Evolutionary conservation across 2,888 invertebrate species (phyloP).

Genomic region (Nephrotoma guestfalica): DNA sequence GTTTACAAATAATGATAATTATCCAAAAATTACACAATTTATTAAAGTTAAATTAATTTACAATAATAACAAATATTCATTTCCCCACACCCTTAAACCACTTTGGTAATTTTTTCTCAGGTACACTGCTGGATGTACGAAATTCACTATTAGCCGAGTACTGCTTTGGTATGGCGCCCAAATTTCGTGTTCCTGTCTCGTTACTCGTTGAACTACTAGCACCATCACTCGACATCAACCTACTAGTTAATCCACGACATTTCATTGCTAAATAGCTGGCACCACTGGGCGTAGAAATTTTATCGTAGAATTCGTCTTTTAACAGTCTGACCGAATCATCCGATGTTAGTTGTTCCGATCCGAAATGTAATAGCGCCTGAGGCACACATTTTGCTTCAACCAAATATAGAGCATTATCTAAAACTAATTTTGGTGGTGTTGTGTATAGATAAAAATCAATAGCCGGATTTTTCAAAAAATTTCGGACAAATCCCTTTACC

Average conservation of each 20-base stretch:
- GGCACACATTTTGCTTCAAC: slow-evolving; percentile 64
- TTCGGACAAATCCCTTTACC: slow-evolving; percentile 58
- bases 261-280: slow-evolving; percentile 54
- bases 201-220: background rate
- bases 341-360: slow-evolving; percentile 32
- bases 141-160: background rate
- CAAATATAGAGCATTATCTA: slow-evolving; percentile 46
- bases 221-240: background rate
- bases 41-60: background rate
- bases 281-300: slow-evolving; percentile 48
- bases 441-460: slow-evolving; percentile 65
- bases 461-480: slow-evolving; percentile 48
- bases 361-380: slow-evolving; percentile 61
- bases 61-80: background rate
- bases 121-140: background rate
- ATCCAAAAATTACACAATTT: background rate
- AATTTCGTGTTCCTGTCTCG: background rate
- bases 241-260: slow-evolving; percentile 16
- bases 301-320: slow-evolving; percentile 42
- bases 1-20: no score
- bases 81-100: background rate
- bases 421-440: slow-evolving; percentile 62
- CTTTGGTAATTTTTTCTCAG: background rate
- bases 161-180: background rate
- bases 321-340: slow-evolving; percentile 34